Base-by-base conservation (phyloP, 1,140 invertebrate species). In the Polypedilum pembai region DNA sequence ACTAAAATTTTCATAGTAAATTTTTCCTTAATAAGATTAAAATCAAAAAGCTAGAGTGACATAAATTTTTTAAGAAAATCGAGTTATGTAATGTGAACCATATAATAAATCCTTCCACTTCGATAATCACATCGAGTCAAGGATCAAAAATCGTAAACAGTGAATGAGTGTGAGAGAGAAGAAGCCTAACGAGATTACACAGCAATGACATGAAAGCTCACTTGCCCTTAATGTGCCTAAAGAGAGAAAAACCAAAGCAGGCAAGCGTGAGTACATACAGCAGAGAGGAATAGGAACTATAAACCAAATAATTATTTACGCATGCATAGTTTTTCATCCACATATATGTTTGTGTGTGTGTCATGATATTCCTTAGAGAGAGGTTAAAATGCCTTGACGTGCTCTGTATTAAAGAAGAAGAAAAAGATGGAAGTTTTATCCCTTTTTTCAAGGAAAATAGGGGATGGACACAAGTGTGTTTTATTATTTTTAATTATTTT, bases 231-330 rank as follows among this genome's bases (percentile, higher is more conserved):
- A 56, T 56, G 45, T 56, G 45, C n/a, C 45, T 33, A 33, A 33
- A 33, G 24, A 33, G 45, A 56, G n/a, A 56, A 45, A 56, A 56
- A 56, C 15, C 41, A 45, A 45, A 45, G 41, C 41, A 45, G 15
- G 8, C 41, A 45, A 45, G 41, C 45, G n/a, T 15, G 3, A 56
- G 45, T n/a, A 56, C 45, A 45, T n/a, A 12, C 10, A 56, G 45
- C 3, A 56, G 4, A 56, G 4, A 15, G 3, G 12, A 0, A 15
- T n/a, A 21, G 10, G 20, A 69, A 69, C 65, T 69, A 69, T 69
- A 69, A 69, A 69, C 65, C 65, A 18, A 69, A 69, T 21, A 69
- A 21, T 69, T 69, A 69, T 69, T 69, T 69, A 69, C 65, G 65
- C 65, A 69, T 69, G 65, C 65, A 69, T 69, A 69, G 65, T 69